These are phyloP conservation scores for Sminthopsis crassicaudata DNA, from an alignment of 2,113 vertebrate genomes.

Conservation along the genomic window DNA sequence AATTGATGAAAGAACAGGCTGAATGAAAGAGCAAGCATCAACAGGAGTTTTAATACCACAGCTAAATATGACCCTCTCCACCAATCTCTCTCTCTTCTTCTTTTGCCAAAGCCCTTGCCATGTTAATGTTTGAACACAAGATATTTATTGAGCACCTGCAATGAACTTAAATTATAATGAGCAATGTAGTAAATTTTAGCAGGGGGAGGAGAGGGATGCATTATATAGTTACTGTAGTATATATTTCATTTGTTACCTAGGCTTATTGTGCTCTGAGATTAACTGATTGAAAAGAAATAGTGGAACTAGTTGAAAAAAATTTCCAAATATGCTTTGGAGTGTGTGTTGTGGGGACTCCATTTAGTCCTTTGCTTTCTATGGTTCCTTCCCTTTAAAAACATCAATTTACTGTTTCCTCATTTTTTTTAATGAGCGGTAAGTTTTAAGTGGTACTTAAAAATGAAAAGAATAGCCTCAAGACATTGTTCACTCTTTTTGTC, in stretches of 20 bases:
- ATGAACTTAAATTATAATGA: too few relatives aligned
- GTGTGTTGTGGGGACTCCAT: not conserved
- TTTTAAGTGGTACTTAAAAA: not conserved
- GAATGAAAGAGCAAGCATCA: too few relatives aligned
- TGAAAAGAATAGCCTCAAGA: not conserved
- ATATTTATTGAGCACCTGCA: too few relatives aligned
- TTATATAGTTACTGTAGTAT: too few relatives aligned
- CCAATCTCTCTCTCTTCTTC: too few relatives aligned
- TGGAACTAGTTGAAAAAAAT: not conserved
- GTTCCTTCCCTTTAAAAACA: not conserved
- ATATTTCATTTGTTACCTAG: too few relatives aligned
- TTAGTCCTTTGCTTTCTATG: not conserved
- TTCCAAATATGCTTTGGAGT: not conserved
- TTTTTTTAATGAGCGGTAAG: not conserved
- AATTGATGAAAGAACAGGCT: not conserved
- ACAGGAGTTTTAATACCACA: too few relatives aligned
- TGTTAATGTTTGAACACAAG: too few relatives aligned
- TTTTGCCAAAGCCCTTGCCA: too few relatives aligned
- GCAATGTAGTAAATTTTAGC: too few relatives aligned
- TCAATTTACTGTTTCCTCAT: conserved; percentile 26
- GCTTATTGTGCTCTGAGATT: not conserved
- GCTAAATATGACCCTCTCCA: too few relatives aligned
- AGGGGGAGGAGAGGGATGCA: too few relatives aligned
- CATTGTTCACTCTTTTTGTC: conserved; percentile 23
- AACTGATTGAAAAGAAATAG: not conserved